Conservation (phyloP, 2,888 invertebrate genomes). For the Epirrhoe alternata region DNA sequence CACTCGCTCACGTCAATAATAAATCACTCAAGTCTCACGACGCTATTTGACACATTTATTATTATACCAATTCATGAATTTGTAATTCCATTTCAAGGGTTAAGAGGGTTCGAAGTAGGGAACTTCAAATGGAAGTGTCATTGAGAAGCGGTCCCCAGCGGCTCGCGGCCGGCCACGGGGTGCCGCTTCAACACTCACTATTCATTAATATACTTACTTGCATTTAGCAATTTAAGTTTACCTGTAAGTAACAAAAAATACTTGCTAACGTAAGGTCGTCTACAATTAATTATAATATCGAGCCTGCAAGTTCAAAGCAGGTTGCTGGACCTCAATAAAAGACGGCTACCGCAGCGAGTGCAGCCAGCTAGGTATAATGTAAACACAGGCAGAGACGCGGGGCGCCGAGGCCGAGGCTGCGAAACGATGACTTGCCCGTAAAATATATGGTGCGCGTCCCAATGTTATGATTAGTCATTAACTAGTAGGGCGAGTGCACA, state of each 20-base stretch:
- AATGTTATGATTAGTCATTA: conserved; percentile 17
- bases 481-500: neutral
- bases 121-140: conserved; percentile 4
- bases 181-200: neutral
- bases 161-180: neutral
- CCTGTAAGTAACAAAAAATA: neutral
- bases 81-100: conserved; percentile 3
- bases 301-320: neutral
- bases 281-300: neutral
- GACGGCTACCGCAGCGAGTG: neutral
- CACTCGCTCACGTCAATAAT: neutral
- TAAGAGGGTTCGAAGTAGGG: neutral
- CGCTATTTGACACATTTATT: neutral
- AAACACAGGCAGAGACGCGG: neutral
- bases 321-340: neutral
- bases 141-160: conserved; percentile 3
- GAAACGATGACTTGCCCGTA: neutral
- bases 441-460: conserved; percentile 3
- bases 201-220: neutral
- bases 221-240: neutral
- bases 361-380: neutral
- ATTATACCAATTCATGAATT: neutral
- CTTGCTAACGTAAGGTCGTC: neutral
- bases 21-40: neutral
- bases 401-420: neutral